These are phyloP conservation scores for Ranitomeya imitator DNA, from an alignment of 2,113 vertebrate genomes.

Conservation along the genomic window DNA sequence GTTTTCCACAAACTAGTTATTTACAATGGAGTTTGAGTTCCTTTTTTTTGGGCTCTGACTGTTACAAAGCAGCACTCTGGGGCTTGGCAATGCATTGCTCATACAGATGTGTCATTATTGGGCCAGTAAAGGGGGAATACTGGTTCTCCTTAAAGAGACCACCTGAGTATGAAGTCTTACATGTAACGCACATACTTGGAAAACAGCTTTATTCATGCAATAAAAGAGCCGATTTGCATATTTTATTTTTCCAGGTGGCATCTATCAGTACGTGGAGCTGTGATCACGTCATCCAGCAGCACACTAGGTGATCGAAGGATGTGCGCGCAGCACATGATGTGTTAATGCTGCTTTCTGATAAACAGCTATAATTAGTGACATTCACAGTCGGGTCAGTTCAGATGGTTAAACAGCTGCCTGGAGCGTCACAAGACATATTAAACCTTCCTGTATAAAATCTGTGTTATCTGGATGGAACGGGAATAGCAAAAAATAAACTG, in stretches of 20 bases:
- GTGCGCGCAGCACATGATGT: background rate
- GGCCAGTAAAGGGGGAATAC: background rate
- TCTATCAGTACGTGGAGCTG: background rate
- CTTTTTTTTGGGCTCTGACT: background rate
- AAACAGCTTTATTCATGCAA: no score
- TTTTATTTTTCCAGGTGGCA: background rate
- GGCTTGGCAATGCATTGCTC: background rate
- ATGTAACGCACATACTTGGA: no score
- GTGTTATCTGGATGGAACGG: constrained; percentile 36
- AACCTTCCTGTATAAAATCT: constrained; percentile 29
- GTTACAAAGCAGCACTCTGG: background rate
- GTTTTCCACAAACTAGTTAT: no score
- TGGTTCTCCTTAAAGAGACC: no score
- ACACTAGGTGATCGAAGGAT: background rate
- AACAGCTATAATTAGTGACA: constrained; percentile 57
- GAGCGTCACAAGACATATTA: constrained; percentile 45
- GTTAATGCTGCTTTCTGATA: constrained; percentile 37
- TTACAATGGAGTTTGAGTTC: background rate
- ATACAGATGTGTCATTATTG: background rate
- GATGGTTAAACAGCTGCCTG: constrained; percentile 42
- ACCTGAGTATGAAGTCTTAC: no score
- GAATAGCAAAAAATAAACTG: constrained; percentile 14
- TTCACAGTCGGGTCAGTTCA: constrained; percentile 40
- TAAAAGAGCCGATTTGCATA: no score
- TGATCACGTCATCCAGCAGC: background rate